phyloP scores from a whole-genome alignment of 2,888 invertebrate species.

The Euclidia mi region DNA sequence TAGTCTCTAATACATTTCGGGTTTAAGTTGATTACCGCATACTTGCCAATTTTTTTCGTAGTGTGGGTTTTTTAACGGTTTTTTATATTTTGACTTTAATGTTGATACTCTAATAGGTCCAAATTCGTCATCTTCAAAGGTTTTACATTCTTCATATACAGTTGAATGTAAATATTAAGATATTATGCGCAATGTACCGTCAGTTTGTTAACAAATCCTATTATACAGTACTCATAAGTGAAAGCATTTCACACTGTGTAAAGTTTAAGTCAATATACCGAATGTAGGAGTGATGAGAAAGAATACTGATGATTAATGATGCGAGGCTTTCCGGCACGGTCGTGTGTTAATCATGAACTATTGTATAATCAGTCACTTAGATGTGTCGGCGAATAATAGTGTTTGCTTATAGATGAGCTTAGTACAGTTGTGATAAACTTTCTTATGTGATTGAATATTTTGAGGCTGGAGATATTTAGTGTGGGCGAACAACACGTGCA shows the following conservation, averaged over 20 bases:
- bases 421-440: conserved; percentile 4
- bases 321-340: conserved; percentile 51
- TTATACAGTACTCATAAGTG: conserved; percentile 35
- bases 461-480: neutral
- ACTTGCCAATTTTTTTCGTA: too few species aligned
- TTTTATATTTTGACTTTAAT: too few species aligned
- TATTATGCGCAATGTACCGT: too few species aligned
- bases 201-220: conserved; percentile 16
- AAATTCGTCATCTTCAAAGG: too few species aligned
- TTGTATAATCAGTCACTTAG: conserved; percentile 67
- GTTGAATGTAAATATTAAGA: too few species aligned
- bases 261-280: conserved; percentile 55
- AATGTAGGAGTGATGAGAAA: conserved; percentile 62
- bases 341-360: conserved; percentile 60
- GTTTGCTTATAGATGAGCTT: conserved; percentile 40
- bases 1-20: too few species aligned
- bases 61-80: too few species aligned
- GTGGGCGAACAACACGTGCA: too few species aligned
- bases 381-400: conserved; percentile 58
- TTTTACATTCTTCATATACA: too few species aligned
- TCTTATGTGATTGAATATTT: conserved; percentile 7
- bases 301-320: conserved; percentile 63
- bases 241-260: conserved; percentile 50
- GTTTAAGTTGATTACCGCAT: too few species aligned
- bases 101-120: too few species aligned